These are phyloP conservation scores for Andrena fulva DNA, from an alignment of 2,888 invertebrate species.

Conservation along the genomic window DNA sequence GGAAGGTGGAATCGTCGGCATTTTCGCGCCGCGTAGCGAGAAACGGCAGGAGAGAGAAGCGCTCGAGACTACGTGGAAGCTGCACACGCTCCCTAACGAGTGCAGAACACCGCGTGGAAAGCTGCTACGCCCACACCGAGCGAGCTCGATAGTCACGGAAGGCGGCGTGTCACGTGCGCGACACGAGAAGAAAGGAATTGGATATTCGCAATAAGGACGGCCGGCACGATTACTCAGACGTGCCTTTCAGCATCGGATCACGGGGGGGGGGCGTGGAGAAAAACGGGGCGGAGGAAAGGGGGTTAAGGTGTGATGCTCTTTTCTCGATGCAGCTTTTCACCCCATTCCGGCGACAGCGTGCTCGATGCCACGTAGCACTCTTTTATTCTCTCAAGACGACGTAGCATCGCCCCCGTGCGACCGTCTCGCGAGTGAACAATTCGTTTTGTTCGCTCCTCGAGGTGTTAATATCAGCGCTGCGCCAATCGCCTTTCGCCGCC, in stretches of 20 bases:
- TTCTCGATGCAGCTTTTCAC: slow-evolving; percentile 39
- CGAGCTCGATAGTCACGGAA: slow-evolving; percentile 20
- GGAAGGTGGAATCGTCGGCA: background rate
- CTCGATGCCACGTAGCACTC: slow-evolving; percentile 35
- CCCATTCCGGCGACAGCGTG: slow-evolving; percentile 4
- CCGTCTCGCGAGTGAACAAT: slow-evolving; percentile 72
- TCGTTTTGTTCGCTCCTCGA: slow-evolving; percentile 70
- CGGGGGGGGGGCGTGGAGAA: slow-evolving; percentile 26
- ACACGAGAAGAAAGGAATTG: slow-evolving; percentile 55
- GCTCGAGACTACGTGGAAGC: background rate
- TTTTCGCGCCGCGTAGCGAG: background rate
- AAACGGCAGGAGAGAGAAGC: background rate
- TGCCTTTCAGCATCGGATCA: slow-evolving; percentile 61
- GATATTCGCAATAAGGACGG: slow-evolving; percentile 58
- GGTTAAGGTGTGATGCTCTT: slow-evolving; percentile 56
- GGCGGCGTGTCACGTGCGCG: slow-evolving; percentile 53
- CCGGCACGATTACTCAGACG: slow-evolving; percentile 63
- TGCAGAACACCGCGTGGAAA: slow-evolving; percentile 15
- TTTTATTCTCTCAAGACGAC: slow-evolving; percentile 45
- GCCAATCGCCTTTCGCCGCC: slow-evolving; percentile 19
- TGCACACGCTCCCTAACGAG: background rate
- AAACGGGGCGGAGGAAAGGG: slow-evolving; percentile 33
- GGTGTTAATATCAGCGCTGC: slow-evolving; percentile 56
- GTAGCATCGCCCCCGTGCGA: slow-evolving; percentile 53
- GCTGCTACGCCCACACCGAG: background rate